Conservation (phyloP, 2,797 vertebrate genomes). For the Staurois parvus region DNA sequence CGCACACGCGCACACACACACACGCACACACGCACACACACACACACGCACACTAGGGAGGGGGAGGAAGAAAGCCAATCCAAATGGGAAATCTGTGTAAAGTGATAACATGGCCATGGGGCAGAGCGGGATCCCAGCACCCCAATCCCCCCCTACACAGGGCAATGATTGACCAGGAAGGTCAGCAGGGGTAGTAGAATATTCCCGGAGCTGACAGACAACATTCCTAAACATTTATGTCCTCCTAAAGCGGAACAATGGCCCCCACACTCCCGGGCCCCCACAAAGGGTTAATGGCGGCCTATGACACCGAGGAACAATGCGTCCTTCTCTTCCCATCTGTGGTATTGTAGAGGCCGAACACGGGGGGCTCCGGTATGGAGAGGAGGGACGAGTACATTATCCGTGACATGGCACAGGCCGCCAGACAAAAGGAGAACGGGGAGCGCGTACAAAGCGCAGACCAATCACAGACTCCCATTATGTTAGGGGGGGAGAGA, state of each 20-base stretch:
- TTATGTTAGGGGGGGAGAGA: background rate
- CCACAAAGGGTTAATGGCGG: slow-evolving; percentile 6
- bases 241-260: background rate
- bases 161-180: no score
- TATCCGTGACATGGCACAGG: slow-evolving; percentile 32
- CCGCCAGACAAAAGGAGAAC: slow-evolving; percentile 7
- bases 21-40: no score
- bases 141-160: no score
- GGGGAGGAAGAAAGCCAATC: no score
- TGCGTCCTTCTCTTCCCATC: background rate
- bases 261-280: no score
- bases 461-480: slow-evolving; percentile 29
- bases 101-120: no score
- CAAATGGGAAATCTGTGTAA: no score
- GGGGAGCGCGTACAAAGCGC: slow-evolving; percentile 19
- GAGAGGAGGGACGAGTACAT: slow-evolving; percentile 27
- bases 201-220: background rate
- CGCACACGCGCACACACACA: no score
- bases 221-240: background rate
- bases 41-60: no score
- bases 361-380: slow-evolving; percentile 38
- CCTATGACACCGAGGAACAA: slow-evolving; percentile 6
- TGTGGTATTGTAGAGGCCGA: slow-evolving; percentile 5
- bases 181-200: background rate
- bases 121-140: no score